Base-by-base conservation (phyloP, 1,140 invertebrate species). In the Orius insidiosus region DNA sequence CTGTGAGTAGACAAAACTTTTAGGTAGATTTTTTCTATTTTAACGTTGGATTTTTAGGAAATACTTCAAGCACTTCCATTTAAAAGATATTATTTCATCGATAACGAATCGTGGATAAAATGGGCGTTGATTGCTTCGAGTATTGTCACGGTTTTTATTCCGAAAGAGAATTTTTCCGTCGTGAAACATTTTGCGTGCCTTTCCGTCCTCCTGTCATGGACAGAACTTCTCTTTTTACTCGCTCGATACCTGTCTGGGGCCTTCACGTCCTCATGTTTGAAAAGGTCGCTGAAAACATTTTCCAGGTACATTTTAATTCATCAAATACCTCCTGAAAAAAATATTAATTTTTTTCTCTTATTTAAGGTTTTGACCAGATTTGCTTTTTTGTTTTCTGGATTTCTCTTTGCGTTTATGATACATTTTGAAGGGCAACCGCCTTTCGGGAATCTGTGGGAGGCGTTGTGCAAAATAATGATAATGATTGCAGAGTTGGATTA, bases 401-500 rank as follows among this genome's bases (percentile, higher is more conserved):
- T 72, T 56, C 63, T 66, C 35, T 60, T 72, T 46, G 66, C 68
- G 44, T 72, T 72, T 58, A 63, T 61, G 39, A 61, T 71, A 47
- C 59, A 65, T 45, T 71, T 70, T 54, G 55, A 55, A 49, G 59
- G 57, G 33, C 54, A 60, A 32, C 54, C 40, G 5, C 53, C 64
- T 45, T 72, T 70, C 54, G 43, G 36, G 11, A 53, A 63, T 51
- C 60, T 63, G 11, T 64, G 63, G 62, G 54, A 58, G 9, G 58
- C 67, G 2, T 46, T 71, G 10, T 55, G 68, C 1, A 70, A 67
- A 54, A 70, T 68, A 3, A 56, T 66, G 3, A 69, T 70, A 38
- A 73, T 74, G 71, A 68, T 68, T 52, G 68, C 68, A n/a, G 72
- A 74, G 53, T 67, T 68, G 49, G 67, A 72, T 49, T 74, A 69